Base-by-base conservation (phyloP, 2,113 vertebrate species). In the Holacanthus passer region DNA sequence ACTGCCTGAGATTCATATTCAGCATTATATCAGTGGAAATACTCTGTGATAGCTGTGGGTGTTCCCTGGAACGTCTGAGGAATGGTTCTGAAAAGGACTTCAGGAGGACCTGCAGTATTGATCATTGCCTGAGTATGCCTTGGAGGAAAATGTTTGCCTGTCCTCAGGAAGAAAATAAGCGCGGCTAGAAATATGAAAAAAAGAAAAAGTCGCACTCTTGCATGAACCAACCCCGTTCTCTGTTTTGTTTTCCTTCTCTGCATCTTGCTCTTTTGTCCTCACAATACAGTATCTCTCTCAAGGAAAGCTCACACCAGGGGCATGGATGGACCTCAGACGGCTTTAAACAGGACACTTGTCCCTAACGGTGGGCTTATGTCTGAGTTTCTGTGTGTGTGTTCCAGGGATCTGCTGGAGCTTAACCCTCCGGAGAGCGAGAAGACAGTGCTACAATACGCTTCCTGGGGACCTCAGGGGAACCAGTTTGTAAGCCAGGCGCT, bases 381-480 rank as follows among this genome's bases (percentile, higher is more conserved):
- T 73, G 64, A 67, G 71, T 70, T n/a, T 91, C 58, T 89, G 72
- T 91, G 83, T 91, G 83, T 92, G 90, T 93, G 74, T 94, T 88
- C 48, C 86, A 96, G 96, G 84, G 93, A 96, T 43, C 81, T 94
- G 65, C 73, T 85, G 83, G 92, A 94, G 55, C 93, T 96, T 31
- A 87, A 71, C 32, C 92, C 92, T 45, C 88, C 92, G 1, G 91
- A 91, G 70, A 78, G 63, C 56, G 90, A 94, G 41, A 72, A 78
- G 11, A 74, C 91, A 7, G 81, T 20, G 31, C 81, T 96, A 7
- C 95, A 96, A 69, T 95, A 92, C 13, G 95, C 95, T 22, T 91
- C 89, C 32, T 96, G 96, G 96, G 96, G 96, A 32, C 94, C 95
- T 14, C 93, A 93, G 53, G 94, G 94, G 73, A 96, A 92, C 87